Percentiles rank a stretch among this genome's conserved stretches.
Conservation (phyloP, 2,797 vertebrate genomes). For the Brachyalestes nurse region DNA sequence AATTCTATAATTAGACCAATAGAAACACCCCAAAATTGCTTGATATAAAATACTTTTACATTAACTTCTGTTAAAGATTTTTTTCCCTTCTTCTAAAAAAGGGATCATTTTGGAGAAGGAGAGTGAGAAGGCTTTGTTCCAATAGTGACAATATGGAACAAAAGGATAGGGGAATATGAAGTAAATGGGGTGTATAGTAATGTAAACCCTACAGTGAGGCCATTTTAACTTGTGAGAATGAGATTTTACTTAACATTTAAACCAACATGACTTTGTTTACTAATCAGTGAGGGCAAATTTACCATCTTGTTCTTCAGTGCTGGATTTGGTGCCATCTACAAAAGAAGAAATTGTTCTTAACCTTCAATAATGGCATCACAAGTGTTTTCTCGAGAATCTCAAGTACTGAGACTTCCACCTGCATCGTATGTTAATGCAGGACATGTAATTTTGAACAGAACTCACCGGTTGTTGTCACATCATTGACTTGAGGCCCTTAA, state of each 20-base stretch:
- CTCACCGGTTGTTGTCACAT: slow-evolving; percentile 67
- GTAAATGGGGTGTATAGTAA: not conserved
- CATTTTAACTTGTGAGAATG: not conserved
- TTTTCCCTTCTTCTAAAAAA: too few relatives aligned
- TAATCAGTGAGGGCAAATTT: slow-evolving; percentile 44
- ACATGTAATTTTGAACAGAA: not conserved
- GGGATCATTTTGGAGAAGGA: too few relatives aligned
- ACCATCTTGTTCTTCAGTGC: slow-evolving; percentile 76
- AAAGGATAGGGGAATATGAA: not conserved
- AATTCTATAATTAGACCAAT: too few relatives aligned
- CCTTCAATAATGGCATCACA: not conserved
- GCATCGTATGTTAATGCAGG: not conserved
- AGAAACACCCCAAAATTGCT: too few relatives aligned
- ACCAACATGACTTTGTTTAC: too few relatives aligned
- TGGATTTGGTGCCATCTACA: slow-evolving; percentile 63
- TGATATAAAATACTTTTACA: too few relatives aligned
- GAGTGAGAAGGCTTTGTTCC: too few relatives aligned
- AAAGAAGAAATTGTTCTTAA: not conserved
- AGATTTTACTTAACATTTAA: slow-evolving; percentile 1
- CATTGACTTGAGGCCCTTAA: slow-evolving; percentile 65
- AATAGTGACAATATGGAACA: too few relatives aligned
- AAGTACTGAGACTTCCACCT: not conserved
- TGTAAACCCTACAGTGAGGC: not conserved
- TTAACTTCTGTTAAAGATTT: too few relatives aligned
- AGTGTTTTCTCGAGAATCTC: not conserved